Percentiles rank a stretch among this genome's conserved stretches.
Evolutionary conservation across 1,140 invertebrate species (phyloP).

Genomic region (Drosophila repletoides): DNA sequence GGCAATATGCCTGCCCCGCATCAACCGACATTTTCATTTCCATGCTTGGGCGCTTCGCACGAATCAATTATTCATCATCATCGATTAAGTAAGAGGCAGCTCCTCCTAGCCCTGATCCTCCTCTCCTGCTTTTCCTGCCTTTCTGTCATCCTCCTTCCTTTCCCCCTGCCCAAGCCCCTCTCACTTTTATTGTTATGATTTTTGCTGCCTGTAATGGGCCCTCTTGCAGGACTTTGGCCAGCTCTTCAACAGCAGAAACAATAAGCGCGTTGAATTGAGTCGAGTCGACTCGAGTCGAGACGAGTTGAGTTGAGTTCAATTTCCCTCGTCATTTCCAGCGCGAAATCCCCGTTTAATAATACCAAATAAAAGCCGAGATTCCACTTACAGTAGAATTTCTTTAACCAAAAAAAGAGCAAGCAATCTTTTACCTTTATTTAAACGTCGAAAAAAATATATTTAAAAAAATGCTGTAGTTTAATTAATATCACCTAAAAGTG

Average conservation of each 20-base stretch:
- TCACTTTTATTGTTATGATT: slow-evolving; percentile 77
- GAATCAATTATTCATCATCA: slow-evolving; percentile 80
- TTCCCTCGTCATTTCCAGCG: slow-evolving; percentile 1
- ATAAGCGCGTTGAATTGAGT: slow-evolving; percentile 41
- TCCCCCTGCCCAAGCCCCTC: slow-evolving; percentile 10
- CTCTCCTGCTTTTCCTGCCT: neutral
- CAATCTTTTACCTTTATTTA: no score
- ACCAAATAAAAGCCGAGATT: slow-evolving; percentile 69
- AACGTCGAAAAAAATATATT: no score
- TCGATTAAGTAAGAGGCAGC: slow-evolving; percentile 72
- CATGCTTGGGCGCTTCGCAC: slow-evolving; percentile 77
- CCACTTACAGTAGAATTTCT: slow-evolving; percentile 3
- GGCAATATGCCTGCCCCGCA: slow-evolving; percentile 42
- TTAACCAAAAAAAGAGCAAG: no score
- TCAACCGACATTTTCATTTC: slow-evolving; percentile 75
- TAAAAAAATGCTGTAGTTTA: no score
- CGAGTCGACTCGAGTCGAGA: no score
- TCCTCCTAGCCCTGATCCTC: neutral
- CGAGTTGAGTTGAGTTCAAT: no score
- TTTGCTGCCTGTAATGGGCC: slow-evolving; percentile 73
- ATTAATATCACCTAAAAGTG: no score
- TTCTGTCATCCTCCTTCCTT: neutral
- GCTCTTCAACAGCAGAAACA: slow-evolving; percentile 34
- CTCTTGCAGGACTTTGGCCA: slow-evolving; percentile 64
- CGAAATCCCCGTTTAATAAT: slow-evolving; percentile 58